Evolutionary conservation across 1,140 invertebrate genomes (phyloP), one percentile per base, ranked within the genome.

Genomic region (Drosophila saltans): DNA sequence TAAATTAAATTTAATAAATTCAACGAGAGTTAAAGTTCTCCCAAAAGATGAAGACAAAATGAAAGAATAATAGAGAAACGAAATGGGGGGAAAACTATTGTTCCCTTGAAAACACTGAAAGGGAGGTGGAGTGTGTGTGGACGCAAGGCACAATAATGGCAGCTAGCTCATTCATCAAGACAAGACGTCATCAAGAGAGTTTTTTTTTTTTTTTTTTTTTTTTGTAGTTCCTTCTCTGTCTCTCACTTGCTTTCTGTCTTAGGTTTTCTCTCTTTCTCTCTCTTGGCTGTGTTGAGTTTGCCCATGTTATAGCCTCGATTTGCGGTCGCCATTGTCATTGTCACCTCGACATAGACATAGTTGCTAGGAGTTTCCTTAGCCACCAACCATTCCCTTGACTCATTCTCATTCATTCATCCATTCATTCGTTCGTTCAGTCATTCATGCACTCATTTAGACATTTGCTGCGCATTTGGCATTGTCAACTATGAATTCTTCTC

Each of bases 381-480:
- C 61, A 36, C 33, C 33, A 36, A 36, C 33, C 33, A 36, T n/a
- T 74, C 52, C 71, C 39, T 43, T 45, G 57, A 56, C 63, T 43
- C 68, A 65, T 68, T 45, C 69, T 77, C 78, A 75, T 79, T 80
- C 77, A 79, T 68, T 41, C 75, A 66, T 16, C 62, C 52, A 48
- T 52, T 24, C 45, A n/a, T 52, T 24, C n/a, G 45, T 24, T 52
- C 45, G 48, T 55, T 40, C 24, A 36, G 68, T 66, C 68, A 64
- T 59, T 60, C 65, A 60, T 67, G 79, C 79, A 75, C 75, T 82
- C 79, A 81, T 82, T 81, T 78, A 81, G 80, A 78, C 80, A 73
- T 81, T 81, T 82, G 80, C 75, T 81, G 80, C 67, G 80, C 80
- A 82, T 82, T 82, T 82, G 80, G 75, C 80, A 82, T 78, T 82